phyloP scores from a whole-genome alignment of 1,140 invertebrate genomes.

The Aricia agestis region DNA sequence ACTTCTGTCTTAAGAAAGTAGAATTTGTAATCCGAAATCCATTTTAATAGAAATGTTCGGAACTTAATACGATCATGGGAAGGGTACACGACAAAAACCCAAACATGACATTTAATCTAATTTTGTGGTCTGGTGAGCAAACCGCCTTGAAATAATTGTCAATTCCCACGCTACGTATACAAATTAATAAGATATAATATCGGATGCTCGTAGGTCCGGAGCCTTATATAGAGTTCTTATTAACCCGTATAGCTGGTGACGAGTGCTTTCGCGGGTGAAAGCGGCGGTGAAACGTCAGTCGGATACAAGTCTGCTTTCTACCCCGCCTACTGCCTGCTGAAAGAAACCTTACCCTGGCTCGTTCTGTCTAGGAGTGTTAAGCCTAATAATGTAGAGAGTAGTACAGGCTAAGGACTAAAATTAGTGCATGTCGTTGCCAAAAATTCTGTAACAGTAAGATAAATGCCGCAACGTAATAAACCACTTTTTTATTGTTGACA shows the following conservation, averaged over 20 bases:
- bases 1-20: too few relatives aligned
- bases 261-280: slow-evolving; percentile 59
- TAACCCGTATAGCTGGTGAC: slow-evolving; percentile 36
- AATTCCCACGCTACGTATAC: slow-evolving; percentile 4
- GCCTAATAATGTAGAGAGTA: slow-evolving; percentile 8
- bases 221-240: slow-evolving; percentile 6
- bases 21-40: too few relatives aligned
- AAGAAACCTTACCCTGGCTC: slow-evolving; percentile 56
- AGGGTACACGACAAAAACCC: neutral
- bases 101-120: slow-evolving; percentile 25
- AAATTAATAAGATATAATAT: neutral
- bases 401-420: slow-evolving; percentile 2
- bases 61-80: neutral
- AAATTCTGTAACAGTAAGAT: too few relatives aligned
- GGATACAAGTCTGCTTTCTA: slow-evolving; percentile 68
- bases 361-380: slow-evolving; percentile 26
- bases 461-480: too few relatives aligned
- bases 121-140: slow-evolving; percentile 5
- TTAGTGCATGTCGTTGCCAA: too few relatives aligned
- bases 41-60: too few relatives aligned
- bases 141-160: neutral
- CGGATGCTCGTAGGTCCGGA: neutral
- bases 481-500: too few relatives aligned
- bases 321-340: slow-evolving; percentile 50
- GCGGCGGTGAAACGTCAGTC: slow-evolving; percentile 58